phyloP scores from a whole-genome alignment of 2,888 invertebrate species.

The Drosophila niveifrons region DNA sequence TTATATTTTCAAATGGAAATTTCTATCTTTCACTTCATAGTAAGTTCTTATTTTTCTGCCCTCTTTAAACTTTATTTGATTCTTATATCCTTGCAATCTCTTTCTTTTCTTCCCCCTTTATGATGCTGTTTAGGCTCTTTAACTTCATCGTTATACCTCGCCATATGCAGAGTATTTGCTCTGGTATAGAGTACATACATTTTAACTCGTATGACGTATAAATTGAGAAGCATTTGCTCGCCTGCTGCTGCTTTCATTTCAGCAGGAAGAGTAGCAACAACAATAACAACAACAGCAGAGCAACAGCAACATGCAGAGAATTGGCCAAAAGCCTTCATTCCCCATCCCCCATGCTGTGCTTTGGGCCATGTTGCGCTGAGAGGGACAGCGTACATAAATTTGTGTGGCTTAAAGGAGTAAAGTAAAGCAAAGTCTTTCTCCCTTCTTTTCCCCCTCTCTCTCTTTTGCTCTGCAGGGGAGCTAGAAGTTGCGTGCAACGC shows the following conservation, averaged over 20 bases:
- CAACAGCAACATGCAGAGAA: slow-evolving; percentile 30
- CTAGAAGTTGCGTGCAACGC: slow-evolving; percentile 66
- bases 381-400: slow-evolving; percentile 57
- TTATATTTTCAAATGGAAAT: too few relatives aligned
- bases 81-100: too few relatives aligned
- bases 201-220: slow-evolving; percentile 38
- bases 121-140: not conserved
- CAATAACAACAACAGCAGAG: not conserved
- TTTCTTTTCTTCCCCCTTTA: too few relatives aligned
- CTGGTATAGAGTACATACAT: slow-evolving; percentile 34
- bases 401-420: slow-evolving; percentile 26
- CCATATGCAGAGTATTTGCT: slow-evolving; percentile 26
- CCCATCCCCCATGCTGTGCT: slow-evolving; percentile 60
- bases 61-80: too few relatives aligned
- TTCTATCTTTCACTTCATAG: too few relatives aligned
- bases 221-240: slow-evolving; percentile 69
- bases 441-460: not conserved
- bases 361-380: slow-evolving; percentile 53
- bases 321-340: slow-evolving; percentile 22
- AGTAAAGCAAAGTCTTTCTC: too few relatives aligned
- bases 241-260: slow-evolving; percentile 75
- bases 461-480: slow-evolving; percentile 33
- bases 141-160: slow-evolving; percentile 16
- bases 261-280: slow-evolving; percentile 55
- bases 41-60: too few relatives aligned